Evolutionary conservation across 2,888 invertebrate species (phyloP), one percentile per base, ranked within the genome.

Genomic region (Apoda limacodes): DNA sequence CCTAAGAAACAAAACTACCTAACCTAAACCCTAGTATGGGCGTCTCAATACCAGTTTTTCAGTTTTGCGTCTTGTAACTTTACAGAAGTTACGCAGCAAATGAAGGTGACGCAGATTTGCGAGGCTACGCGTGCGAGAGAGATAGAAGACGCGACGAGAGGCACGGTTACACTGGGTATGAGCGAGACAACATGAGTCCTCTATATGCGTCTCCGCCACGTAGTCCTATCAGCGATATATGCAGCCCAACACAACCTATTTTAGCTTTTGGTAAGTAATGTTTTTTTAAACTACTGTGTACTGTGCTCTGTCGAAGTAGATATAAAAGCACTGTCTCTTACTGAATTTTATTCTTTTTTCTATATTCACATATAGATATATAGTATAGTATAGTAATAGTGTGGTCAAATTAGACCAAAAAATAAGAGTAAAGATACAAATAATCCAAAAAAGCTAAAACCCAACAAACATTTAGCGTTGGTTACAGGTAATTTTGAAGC

Each of bases 171-270:
- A 30, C 23, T 35, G 51, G 42, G 47, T 50, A 50, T 37, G 56
- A 55, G 43, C 45, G 60, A 17, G 69, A 62, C 15, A 59, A 58
- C 53, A 64, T 76, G 52, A 84, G 84, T 12, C 93, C 93, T 4
- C 83, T 92, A 27, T 92, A 92, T 61, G 90, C 90, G 9, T 90
- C 92, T 14, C 93, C 92, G 4, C 90, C 92, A 1, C 86, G 89
- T 35, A 90, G 90, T 17, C 90, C 90, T 9, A 64, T 83, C 48
- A 86, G 86, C 52, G 88, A 87, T 49, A 62, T 86, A 15, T 82
- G 82, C 49, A 83, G 83, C 23, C 74, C 71, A 5, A 63, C 68
- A 1, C 60, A 59, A 25, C 82, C 82, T 0, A 63, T 60, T 31
- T 45, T 42, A 1, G 46, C 66, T 35, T 68, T 53, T 9, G 54